Percentiles rank a stretch among this genome's conserved stretches.
Conservation (phyloP, 1,140 invertebrate genomes). For the Chlorops oryzae region DNA sequence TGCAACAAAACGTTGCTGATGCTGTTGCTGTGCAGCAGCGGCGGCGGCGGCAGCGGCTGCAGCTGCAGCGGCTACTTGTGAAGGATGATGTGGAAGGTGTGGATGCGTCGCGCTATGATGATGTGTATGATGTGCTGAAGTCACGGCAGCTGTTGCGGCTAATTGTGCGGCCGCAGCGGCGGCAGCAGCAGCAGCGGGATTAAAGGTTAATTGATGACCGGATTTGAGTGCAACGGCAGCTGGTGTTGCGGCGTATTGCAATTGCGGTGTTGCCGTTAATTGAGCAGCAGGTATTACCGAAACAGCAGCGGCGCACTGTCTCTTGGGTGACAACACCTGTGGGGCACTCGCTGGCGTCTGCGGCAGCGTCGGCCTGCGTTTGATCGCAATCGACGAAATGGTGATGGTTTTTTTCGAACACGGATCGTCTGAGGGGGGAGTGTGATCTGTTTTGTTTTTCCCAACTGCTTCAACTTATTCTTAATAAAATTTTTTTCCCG, state of each 20-base stretch:
- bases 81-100: conserved; percentile 7
- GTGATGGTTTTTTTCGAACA: conserved; percentile 49
- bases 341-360: conserved; percentile 50
- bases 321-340: conserved; percentile 49
- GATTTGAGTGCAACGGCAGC: conserved; percentile 24
- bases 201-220: conserved; percentile 36
- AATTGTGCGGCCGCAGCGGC: conserved; percentile 16
- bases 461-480: background rate
- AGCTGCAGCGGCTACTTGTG: conserved; percentile 40
- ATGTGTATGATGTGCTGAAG: conserved; percentile 14
- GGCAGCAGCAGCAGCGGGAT: conserved; percentile 14
- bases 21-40: conserved; percentile 26
- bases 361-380: conserved; percentile 50
- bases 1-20: conserved; percentile 28
- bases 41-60: conserved; percentile 21
- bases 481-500: too few relatives aligned
- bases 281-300: conserved; percentile 38
- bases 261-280: conserved; percentile 21
- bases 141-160: conserved; percentile 16
- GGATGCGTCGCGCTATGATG: conserved; percentile 29
- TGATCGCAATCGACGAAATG: conserved; percentile 50
- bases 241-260: conserved; percentile 21
- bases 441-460: conserved; percentile 13
- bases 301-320: conserved; percentile 47
- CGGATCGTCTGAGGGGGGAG: conserved; percentile 33